Evolutionary conservation across 2,797 vertebrate species (phyloP).

Genomic region (Megalops cyprinoides): DNA sequence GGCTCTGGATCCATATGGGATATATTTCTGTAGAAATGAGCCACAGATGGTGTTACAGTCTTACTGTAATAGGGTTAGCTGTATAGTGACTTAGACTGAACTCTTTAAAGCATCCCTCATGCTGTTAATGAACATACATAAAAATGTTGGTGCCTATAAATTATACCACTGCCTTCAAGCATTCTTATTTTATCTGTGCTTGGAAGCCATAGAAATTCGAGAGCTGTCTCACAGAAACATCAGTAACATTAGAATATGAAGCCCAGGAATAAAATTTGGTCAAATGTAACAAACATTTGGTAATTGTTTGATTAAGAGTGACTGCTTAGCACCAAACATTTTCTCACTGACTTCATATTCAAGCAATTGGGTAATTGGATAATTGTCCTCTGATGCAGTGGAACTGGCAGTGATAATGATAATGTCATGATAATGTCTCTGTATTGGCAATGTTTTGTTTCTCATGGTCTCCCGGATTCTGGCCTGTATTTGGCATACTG

Average conservation of each 20-base stretch:
- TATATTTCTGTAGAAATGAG: slow-evolving; percentile 22
- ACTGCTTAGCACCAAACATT: not conserved
- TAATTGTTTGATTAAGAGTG: not conserved
- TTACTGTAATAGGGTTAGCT: no score
- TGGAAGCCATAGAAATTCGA: no score
- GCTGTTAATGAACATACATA: not conserved
- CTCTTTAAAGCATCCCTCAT: not conserved
- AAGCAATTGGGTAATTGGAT: not conserved
- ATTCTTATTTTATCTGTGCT: no score
- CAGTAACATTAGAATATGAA: not conserved
- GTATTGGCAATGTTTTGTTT: not conserved
- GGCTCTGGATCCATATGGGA: slow-evolving; percentile 34
- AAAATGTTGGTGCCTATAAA: no score
- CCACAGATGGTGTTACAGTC: not conserved
- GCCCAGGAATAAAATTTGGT: not conserved
- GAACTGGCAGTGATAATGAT: not conserved
- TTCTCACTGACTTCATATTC: no score
- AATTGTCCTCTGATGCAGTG: not conserved
- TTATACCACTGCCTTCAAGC: no score
- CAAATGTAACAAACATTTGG: not conserved
- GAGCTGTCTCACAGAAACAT: no score
- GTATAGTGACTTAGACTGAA: not conserved
- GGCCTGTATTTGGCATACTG: not conserved
- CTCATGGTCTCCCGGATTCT: not conserved
- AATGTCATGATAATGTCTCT: not conserved